phyloP scores from a whole-genome alignment of 2,113 vertebrate species.

The Epinephelus fuscoguttatus region DNA sequence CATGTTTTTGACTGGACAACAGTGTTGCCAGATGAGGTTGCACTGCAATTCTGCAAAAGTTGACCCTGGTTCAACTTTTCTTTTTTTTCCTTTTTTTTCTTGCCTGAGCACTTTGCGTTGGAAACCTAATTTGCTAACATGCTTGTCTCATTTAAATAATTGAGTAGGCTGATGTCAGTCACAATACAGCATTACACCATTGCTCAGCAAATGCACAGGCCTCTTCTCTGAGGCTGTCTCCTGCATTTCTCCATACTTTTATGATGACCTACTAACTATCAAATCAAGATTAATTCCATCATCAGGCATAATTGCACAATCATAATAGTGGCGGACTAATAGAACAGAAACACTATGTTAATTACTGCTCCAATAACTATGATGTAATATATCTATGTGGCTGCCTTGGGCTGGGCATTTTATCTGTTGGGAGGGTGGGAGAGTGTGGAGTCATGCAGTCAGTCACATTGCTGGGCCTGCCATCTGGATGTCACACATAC shows the following conservation, averaged over 20 bases:
- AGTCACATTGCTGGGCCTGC: conserved; percentile 9
- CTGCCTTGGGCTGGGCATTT: conserved; percentile 8
- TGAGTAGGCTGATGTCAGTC: conserved; percentile 24
- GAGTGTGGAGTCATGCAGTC: conserved; percentile 31
- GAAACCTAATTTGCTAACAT: neutral
- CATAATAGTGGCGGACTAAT: conserved; percentile 15
- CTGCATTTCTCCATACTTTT: conserved; percentile 16
- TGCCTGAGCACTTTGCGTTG: neutral
- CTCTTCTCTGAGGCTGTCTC: conserved; percentile 17
- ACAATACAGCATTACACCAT: neutral
- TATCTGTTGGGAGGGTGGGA: conserved; percentile 15
- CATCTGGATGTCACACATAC: conserved; percentile 50
- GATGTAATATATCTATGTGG: conserved; percentile 26
- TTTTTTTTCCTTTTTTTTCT: neutral
- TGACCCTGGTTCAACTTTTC: neutral
- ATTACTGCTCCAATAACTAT: conserved; percentile 47
- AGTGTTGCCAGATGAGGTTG: neutral
- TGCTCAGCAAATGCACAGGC: conserved; percentile 4
- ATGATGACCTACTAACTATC: conserved; percentile 10
- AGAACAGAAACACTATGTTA: conserved; percentile 34
- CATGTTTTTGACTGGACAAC: neutral
- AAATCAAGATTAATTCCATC: conserved; percentile 25
- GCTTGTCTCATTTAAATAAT: conserved; percentile 31
- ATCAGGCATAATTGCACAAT: conserved; percentile 32
- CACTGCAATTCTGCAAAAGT: neutral